Base-by-base conservation (phyloP, 2,888 invertebrate species). In the Leucophenga maculata region DNA sequence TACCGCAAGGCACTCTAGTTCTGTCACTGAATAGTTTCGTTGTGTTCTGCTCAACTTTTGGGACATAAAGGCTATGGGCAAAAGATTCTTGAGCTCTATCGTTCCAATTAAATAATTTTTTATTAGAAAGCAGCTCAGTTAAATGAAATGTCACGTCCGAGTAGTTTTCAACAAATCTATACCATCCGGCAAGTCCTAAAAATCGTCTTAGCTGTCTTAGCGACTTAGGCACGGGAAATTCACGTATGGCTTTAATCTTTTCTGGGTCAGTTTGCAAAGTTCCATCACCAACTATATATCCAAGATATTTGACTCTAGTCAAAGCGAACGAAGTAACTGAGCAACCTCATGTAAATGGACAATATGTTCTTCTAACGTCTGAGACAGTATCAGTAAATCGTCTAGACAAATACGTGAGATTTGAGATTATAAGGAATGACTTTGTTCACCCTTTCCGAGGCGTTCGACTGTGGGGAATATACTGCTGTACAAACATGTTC, bases 41-140 rank as follows among this genome's bases (percentile, higher is more conserved):
- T n/a, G n/a, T n/a, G n/a, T n/a, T n/a, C n/a, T n/a, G n/a, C n/a
- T n/a, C n/a, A n/a, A 0, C 71, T 72, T 0, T 68, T 55, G 16
- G 64, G 65, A 18, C 71, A 72, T n/a, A 71, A 69, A 0, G 52
- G 54, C 26, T 75, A 72, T n/a, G 69, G 65, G 0, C 20, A n/a
- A 32, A 68, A 1, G 68, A 31, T 9, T 14, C 22, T 11, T 66
- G 52, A 20, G 67, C 67, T 16, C 55, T 44, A 3, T 32, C 4
- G 18, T 55, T 44, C 67, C 66, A 67, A 6, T 3, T 22, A 46
- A 67, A 67, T 0, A 14, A 18, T 44, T 16, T 39, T 20, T 26
- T 13, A 9, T 60, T 60, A 13, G 11, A 14, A 3, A 60, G 18
- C 11, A 31, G 3, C 16, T 60, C 60, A 1, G 70, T 70, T 3